Evolutionary conservation across 1,140 invertebrate species (phyloP).

Genomic region (Trinorchestia longiramus): DNA sequence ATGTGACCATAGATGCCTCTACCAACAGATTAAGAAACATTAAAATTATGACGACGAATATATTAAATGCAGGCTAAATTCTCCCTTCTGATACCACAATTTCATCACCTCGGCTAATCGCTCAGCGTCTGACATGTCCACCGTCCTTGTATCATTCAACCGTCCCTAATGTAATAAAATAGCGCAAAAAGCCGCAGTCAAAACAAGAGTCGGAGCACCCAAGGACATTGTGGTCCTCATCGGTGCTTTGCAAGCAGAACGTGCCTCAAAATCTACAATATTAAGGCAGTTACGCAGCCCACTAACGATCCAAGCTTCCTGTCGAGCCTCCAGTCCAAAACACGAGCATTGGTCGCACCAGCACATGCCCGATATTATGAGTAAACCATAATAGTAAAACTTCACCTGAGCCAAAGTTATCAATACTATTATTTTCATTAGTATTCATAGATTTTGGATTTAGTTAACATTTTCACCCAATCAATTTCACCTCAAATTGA

Average conservation of each 20-base stretch:
- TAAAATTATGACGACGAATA: too few relatives aligned
- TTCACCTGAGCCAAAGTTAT: background rate
- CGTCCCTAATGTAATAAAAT: slow-evolving; percentile 20
- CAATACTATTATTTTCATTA: too few relatives aligned
- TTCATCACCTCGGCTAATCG: background rate
- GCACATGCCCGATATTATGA: background rate
- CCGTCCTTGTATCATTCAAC: background rate
- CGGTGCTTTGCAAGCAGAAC: slow-evolving; percentile 33
- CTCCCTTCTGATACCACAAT: background rate
- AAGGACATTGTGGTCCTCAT: background rate
- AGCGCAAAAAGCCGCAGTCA: background rate
- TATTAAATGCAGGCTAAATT: background rate
- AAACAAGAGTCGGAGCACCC: background rate
- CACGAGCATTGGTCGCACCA: background rate
- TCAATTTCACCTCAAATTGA: too few relatives aligned
- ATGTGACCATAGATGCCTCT: too few relatives aligned
- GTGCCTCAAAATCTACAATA: slow-evolving; percentile 25
- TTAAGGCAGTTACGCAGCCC: background rate
- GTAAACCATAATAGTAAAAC: background rate
- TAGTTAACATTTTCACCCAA: too few relatives aligned
- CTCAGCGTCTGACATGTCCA: background rate
- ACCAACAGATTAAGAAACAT: too few relatives aligned
- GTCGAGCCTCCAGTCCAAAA: background rate
- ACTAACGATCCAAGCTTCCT: background rate
- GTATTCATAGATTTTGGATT: too few relatives aligned